These are phyloP conservation scores for Ursus arctos DNA, from an alignment of 2,113 vertebrate species.

Conservation along the genomic window DNA sequence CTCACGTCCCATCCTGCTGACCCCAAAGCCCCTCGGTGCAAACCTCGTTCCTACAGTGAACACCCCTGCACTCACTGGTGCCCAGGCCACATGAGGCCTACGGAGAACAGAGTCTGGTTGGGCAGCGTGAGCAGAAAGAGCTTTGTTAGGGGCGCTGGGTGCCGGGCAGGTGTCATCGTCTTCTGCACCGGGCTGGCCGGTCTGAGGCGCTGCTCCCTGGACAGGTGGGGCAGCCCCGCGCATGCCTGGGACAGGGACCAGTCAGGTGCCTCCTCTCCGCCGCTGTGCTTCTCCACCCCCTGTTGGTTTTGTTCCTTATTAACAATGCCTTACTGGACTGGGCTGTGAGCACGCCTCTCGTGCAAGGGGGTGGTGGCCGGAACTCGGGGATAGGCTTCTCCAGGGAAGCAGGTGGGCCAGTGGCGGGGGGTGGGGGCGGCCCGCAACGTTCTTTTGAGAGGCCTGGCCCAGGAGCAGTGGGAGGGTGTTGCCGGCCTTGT, in stretches of 20 bases:
- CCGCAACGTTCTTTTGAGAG: fast-evolving
- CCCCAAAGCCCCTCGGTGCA: no score
- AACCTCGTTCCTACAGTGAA: no score
- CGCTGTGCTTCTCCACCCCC: not conserved
- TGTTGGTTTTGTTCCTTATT: not conserved
- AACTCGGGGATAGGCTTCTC: not conserved
- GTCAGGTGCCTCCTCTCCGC: not conserved
- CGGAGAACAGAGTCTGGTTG: no score
- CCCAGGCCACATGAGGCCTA: no score
- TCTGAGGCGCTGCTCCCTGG: not conserved
- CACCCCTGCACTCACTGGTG: no score
- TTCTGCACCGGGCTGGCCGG: not conserved
- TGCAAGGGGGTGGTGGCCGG: no score
- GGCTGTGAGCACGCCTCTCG: not conserved
- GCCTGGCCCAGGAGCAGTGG: no score
- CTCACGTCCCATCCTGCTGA: no score
- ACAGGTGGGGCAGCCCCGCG: no score
- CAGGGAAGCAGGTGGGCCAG: fast-evolving
- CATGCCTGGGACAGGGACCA: no score
- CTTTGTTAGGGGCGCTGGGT: not conserved
- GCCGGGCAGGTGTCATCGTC: not conserved
- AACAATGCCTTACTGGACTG: not conserved
- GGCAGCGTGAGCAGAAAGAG: not conserved
- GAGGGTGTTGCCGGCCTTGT: not conserved
- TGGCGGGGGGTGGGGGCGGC: no score